Conservation (phyloP, 2,888 invertebrate genomes). For the Marronus borbonicus region DNA sequence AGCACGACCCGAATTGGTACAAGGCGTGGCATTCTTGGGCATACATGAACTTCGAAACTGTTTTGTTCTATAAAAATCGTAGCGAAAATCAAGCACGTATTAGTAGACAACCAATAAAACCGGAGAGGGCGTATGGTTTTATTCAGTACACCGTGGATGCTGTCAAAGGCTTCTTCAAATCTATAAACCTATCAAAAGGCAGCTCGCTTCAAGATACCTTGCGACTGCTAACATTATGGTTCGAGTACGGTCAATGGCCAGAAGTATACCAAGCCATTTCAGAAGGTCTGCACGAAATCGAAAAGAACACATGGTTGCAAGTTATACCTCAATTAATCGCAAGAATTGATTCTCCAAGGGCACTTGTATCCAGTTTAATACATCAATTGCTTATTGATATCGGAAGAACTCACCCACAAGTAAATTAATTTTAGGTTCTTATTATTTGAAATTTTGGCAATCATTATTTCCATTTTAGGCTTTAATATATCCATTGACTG, state of each 20-base stretch:
- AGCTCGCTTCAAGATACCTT: slow-evolving; percentile 97
- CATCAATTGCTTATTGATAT: slow-evolving; percentile 96
- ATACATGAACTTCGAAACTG: slow-evolving; percentile 97
- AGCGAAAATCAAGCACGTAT: slow-evolving; percentile 63
- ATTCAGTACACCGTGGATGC: slow-evolving; percentile 92
- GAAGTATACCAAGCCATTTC: slow-evolving; percentile 95
- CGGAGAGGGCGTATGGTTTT: slow-evolving; percentile 68
- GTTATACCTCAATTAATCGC: slow-evolving; percentile 99
- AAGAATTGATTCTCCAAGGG: slow-evolving; percentile 94
- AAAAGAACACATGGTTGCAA: slow-evolving; percentile 99
- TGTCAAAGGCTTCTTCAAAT: slow-evolving; percentile 93
- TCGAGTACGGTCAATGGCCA: slow-evolving; percentile 95
- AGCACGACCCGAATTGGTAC: slow-evolving; percentile 89
- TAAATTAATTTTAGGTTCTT: slow-evolving; percentile 50
- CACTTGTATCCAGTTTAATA: slow-evolving; percentile 90
- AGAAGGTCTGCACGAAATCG: slow-evolving; percentile 93
- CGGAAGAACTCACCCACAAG: slow-evolving; percentile 93
- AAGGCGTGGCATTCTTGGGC: slow-evolving; percentile 99
- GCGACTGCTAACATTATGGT: slow-evolving; percentile 95
- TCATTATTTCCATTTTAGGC: slow-evolving; percentile 76
- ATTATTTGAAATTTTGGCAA: slow-evolving; percentile 3
- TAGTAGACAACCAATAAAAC: slow-evolving; percentile 51
- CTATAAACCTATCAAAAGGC: slow-evolving; percentile 92
- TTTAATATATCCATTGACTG: slow-evolving; percentile 96
- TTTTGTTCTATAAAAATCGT: slow-evolving; percentile 75